Evolutionary conservation across 2,888 invertebrate genomes (phyloP), one percentile per base, ranked within the genome.

Genomic region (Cabera pusaria): DNA sequence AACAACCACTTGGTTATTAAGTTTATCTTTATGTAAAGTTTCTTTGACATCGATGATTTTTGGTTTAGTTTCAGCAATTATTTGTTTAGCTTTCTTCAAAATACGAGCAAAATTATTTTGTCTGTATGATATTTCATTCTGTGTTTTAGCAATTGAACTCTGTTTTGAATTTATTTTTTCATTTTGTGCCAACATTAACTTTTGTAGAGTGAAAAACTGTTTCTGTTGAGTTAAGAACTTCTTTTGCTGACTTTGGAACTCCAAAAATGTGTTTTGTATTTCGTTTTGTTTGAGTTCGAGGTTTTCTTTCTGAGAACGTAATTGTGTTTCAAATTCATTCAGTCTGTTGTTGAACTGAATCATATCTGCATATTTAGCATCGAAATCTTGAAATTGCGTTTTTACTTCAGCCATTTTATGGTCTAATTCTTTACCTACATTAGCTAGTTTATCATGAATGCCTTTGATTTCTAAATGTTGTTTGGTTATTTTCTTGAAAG

Each of bases 401-500:
- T 57, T 62, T 0, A 81, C 44, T 0, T 48, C 28, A 1, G 50
- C 51, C 0, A 72, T 46, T 12, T 70, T 77, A 49, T 69, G 71
- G 1, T 58, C 48, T 18, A 85, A 76, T 16, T 74, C 68, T 1
- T 76, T 65, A 28, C 74, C 76, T 0, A 77, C 45, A 3, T 53
- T 58, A 0, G 59, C 54, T 6, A 86, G 48, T 37, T 68, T 72
- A 5, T 51, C 56, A 5, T 84, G 73, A 14, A 83, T 79, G 1
- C 55, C 48, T 55, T 78, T 84, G 0, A 88, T 81, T 37, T 81
- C 77, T 0, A 49, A 63, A 8, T 86, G 84, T 34, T 88, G 85
- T 35, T 67, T 82, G 66, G 77, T 82, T 4, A 85, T 76, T 34
- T 78, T 87, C 37, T 83, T 86, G 19, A 86, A 86, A 0, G 84